These are phyloP conservation scores for Botia almorhae DNA, from an alignment of 2,797 vertebrate genomes.

Conservation along the genomic window DNA sequence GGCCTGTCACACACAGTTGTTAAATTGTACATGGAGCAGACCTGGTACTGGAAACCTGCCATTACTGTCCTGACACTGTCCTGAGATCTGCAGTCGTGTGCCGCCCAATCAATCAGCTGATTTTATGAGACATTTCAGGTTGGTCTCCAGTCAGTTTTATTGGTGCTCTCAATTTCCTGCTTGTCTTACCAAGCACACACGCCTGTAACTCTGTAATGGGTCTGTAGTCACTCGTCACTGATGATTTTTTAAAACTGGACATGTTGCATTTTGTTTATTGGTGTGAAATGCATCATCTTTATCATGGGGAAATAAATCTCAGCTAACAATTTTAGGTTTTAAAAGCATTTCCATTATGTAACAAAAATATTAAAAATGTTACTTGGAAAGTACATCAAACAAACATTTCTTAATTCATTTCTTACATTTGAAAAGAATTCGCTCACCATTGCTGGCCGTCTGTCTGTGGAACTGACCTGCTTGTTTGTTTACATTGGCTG, in stretches of 20 bases:
- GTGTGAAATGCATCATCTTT: too few species aligned
- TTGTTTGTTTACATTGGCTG: slow-evolving; percentile 30
- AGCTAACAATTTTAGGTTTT: too few species aligned
- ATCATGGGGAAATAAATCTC: too few species aligned
- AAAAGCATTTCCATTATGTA: too few species aligned
- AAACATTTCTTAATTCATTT: too few species aligned
- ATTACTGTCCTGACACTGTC: slow-evolving; percentile 31
- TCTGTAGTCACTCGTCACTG: slow-evolving; percentile 1
- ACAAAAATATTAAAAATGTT: too few species aligned
- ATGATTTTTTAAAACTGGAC: background rate
- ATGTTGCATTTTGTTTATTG: too few species aligned
- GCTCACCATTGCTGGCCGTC: background rate
- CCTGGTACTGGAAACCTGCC: slow-evolving; percentile 30
- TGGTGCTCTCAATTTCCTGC: slow-evolving; percentile 36
- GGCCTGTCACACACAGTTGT: slow-evolving; percentile 29
- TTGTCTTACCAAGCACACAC: slow-evolving; percentile 14
- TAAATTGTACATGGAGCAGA: slow-evolving; percentile 41
- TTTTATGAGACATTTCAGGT: slow-evolving; percentile 38
- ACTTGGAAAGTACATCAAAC: too few species aligned
- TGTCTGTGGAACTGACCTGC: background rate
- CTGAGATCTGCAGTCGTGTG: slow-evolving; percentile 35
- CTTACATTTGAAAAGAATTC: too few species aligned
- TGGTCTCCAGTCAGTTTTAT: slow-evolving; percentile 43
- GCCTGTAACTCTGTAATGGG: slow-evolving; percentile 4
- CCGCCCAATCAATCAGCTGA: slow-evolving; percentile 18